phyloP scores from a whole-genome alignment of 1,140 invertebrate species.

The Thaumetopoea pityocampa region DNA sequence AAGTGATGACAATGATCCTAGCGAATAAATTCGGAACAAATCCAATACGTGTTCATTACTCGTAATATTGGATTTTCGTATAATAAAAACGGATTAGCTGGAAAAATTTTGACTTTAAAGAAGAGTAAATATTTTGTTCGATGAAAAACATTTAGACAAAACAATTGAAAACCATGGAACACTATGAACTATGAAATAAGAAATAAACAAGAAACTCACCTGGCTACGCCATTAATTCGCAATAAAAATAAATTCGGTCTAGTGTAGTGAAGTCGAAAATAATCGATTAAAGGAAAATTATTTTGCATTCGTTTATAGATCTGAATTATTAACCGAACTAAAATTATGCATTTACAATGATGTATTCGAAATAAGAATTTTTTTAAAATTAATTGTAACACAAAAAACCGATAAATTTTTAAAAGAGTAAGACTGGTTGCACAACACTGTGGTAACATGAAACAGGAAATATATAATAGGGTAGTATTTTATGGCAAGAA shows the following conservation, averaged over 20 bases:
- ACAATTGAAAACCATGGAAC: slow-evolving; percentile 71
- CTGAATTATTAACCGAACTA: too few relatives aligned
- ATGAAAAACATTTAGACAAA: slow-evolving; percentile 68
- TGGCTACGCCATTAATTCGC: slow-evolving; percentile 75
- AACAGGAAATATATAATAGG: too few relatives aligned
- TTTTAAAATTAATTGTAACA: too few relatives aligned
- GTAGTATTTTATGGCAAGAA: too few relatives aligned
- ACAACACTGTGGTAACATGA: too few relatives aligned
- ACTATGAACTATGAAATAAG: slow-evolving; percentile 72
- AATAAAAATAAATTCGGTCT: slow-evolving; percentile 69
- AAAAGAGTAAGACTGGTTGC: too few relatives aligned
- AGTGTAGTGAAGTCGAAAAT: slow-evolving; percentile 23
- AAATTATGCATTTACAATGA: too few relatives aligned
- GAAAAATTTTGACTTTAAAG: slow-evolving; percentile 69
- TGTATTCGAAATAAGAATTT: too few relatives aligned
- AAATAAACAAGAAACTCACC: slow-evolving; percentile 74
- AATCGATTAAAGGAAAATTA: slow-evolving; percentile 7
- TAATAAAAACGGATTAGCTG: slow-evolving; percentile 58
- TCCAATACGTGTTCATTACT: slow-evolving; percentile 75
- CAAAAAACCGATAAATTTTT: too few relatives aligned
- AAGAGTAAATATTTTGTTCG: slow-evolving; percentile 65
- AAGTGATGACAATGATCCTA: slow-evolving; percentile 74
- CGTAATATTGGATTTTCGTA: slow-evolving; percentile 63
- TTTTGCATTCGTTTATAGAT: too few relatives aligned
- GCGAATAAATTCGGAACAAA: slow-evolving; percentile 73